Conservation (phyloP, 2,113 vertebrate genomes). For the Calypte anna region DNA sequence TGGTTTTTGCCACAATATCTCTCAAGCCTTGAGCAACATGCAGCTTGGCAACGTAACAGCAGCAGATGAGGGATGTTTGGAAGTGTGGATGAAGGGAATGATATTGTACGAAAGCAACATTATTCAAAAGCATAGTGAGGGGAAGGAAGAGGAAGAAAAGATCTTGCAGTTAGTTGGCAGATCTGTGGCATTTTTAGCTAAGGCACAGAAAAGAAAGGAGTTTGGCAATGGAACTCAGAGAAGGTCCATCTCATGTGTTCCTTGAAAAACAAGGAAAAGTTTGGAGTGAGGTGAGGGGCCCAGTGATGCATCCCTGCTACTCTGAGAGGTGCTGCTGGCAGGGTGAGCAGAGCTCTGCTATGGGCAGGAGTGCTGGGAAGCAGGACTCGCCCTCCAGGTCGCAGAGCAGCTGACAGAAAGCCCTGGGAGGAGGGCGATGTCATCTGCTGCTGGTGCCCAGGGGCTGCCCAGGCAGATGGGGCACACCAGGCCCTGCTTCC, state of each 20-base stretch:
- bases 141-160: neutral
- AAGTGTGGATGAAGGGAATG: neutral
- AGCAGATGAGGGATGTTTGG: neutral
- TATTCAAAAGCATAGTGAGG: neutral
- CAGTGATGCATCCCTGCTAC: fast-evolving
- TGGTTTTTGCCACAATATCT: neutral
- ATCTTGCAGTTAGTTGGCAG: neutral
- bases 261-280: neutral
- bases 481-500: neutral
- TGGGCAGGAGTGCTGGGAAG: neutral
- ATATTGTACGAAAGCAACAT: neutral
- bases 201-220: neutral
- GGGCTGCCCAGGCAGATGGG: neutral
- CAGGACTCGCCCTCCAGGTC: fast-evolving
- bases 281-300: neutral
- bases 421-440: neutral
- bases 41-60: neutral
- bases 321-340: fast-evolving
- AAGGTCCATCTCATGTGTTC: fast-evolving
- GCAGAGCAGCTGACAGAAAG: fast-evolving
- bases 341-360: fast-evolving
- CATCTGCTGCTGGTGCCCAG: neutral
- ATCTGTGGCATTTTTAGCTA: neutral
- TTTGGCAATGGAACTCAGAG: neutral
- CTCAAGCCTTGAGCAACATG: neutral